These are phyloP conservation scores for Cyanocitta stelleri DNA, from an alignment of 2,113 vertebrate genomes.

Conservation along the genomic window DNA sequence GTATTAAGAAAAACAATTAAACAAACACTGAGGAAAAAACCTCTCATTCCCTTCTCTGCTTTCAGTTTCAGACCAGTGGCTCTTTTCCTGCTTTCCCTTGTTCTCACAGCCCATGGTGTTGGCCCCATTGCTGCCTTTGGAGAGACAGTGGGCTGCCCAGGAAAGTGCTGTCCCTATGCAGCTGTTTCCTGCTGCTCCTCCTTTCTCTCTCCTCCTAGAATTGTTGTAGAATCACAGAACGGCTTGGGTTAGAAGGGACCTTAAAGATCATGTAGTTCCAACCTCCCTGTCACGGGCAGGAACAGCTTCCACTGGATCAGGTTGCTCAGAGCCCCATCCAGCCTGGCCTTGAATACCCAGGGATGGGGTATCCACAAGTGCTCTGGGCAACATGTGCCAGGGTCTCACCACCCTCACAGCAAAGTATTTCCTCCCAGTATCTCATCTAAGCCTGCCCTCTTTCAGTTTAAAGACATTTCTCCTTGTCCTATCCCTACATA, in stretches of 20 bases:
- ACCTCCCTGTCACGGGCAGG: background rate
- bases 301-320: background rate
- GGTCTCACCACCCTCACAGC: background rate
- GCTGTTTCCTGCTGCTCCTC: background rate
- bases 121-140: background rate
- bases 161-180: background rate
- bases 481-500: background rate
- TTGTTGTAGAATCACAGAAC: background rate
- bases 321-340: background rate
- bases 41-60: background rate
- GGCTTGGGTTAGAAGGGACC: background rate
- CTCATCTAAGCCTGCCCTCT: background rate
- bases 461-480: background rate
- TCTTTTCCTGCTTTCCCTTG: background rate
- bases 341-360: background rate
- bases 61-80: background rate
- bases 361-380: background rate
- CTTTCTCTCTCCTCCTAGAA: background rate
- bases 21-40: background rate
- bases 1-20: background rate
- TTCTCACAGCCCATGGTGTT: rapidly evolving
- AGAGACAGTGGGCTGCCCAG: background rate
- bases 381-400: background rate
- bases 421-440: background rate
- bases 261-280: background rate